A percentile compares a stretch with the other conserved stretches of the same genome.
These are phyloP conservation scores for Halcyon badia DNA, from an alignment of 2,797 vertebrate genomes.

Conservation along the genomic window DNA sequence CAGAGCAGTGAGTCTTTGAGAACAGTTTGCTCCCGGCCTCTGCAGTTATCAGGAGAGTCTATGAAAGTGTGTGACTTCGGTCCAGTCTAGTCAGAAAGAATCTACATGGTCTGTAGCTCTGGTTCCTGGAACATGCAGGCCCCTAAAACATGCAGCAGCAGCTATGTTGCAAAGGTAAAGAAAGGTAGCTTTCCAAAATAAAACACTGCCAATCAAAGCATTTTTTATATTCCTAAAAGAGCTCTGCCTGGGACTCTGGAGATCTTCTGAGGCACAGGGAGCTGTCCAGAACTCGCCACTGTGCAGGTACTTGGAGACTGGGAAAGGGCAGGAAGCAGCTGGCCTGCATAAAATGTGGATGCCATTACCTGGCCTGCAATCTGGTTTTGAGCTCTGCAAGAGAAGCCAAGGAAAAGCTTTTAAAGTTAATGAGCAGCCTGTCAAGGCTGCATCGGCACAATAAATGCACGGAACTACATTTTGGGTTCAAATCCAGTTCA, in stretches of 20 bases:
- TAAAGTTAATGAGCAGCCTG: background rate
- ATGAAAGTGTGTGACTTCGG: conserved; percentile 37
- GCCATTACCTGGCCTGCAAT: background rate
- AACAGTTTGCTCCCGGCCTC: conserved; percentile 30
- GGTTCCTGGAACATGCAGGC: background rate
- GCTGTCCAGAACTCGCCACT: background rate
- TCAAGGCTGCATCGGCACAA: background rate
- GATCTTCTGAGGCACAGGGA: background rate
- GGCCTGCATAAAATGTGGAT: conserved; percentile 1
- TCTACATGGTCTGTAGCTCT: background rate
- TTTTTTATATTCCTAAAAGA: background rate
- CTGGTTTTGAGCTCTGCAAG: background rate
- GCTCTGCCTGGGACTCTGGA: background rate
- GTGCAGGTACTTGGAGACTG: background rate
- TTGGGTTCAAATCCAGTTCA: conserved; percentile 55
- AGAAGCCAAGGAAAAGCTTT: conserved; percentile 43
- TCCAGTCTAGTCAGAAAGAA: conserved; percentile 5
- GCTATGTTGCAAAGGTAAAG: conserved; percentile 28
- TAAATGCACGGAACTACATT: background rate
- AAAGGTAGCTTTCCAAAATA: conserved; percentile 53
- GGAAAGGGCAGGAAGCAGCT: background rate
- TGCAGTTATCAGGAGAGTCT: background rate
- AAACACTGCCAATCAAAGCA: background rate
- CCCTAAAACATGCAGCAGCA: conserved; percentile 10
- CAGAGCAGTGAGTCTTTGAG: conserved; percentile 40